Evolutionary conservation across 1,140 invertebrate genomes (phyloP), one percentile per base, ranked within the genome.

Genomic region (Ostrea edulis): DNA sequence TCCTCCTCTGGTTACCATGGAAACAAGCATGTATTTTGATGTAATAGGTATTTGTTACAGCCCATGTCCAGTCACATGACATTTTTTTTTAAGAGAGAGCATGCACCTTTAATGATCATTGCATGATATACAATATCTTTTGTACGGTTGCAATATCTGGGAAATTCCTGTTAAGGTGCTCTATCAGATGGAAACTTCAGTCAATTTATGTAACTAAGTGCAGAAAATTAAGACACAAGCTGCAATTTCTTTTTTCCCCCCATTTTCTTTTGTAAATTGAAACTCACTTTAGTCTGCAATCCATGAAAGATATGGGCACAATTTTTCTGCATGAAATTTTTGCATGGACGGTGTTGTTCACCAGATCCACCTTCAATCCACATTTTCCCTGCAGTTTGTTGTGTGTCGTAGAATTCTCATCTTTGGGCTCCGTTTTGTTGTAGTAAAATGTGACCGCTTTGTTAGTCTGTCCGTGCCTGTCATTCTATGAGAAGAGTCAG

Each of bases 1-100:
- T 77, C 68, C 68, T 77, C 68, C 12, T 77, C 68, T 77, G 68
- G 68, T 77, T 77, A 77, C 68, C 68, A 77, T 77, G 68, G 68
- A 77, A 77, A 77, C 68, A 77, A 77, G 68, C 68, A 77, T 77
- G 68, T 35, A 25, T 77, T 29, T 77, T 77, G 68, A 77, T 25
- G 9, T 77, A n/a, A 35, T 77, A 35, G 25, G 22, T 77, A 62
- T 77, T 77, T 77, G 25, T 77, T 8, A 77, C 14, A 29, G 29
- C 68, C n/a, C 25, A 77, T 77, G 29, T 77, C 11, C 25, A 12
- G 25, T 29, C 29, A 25, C 68, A 77, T 77, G 68, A 77, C 25
- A 14, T 17, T 62, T 62, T 1, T 62, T 62, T 44, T 44, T 44
- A 5, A 44, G 35, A 44, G 55, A 62, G 55, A 77, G 68, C 68